phyloP scores from a whole-genome alignment of 2,797 vertebrate genomes.

The Coluber constrictor region DNA sequence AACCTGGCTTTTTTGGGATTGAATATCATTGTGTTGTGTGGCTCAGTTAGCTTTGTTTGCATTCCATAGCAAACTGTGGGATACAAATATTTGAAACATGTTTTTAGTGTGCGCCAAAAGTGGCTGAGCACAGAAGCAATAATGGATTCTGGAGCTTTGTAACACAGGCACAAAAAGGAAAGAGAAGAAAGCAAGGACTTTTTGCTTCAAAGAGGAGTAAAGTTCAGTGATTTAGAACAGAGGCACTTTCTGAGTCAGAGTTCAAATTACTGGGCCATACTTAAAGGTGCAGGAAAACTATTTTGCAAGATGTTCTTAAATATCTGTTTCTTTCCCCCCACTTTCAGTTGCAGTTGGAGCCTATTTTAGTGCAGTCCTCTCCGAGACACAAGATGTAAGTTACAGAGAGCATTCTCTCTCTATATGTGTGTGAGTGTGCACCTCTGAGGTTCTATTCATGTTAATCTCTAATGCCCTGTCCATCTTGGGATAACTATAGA shows the following conservation, averaged over 20 bases:
- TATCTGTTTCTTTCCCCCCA: not conserved
- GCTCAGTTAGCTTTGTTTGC: not conserved
- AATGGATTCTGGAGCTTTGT: not conserved
- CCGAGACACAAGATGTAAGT: slow-evolving; percentile 13
- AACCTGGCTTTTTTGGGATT: too few relatives aligned
- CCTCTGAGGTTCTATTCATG: not conserved
- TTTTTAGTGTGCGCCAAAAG: not conserved
- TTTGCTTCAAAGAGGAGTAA: not conserved
- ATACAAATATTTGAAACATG: not conserved
- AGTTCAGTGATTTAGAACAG: not conserved
- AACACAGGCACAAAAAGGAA: not conserved
- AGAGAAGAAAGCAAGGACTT: not conserved
- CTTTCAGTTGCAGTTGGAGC: slow-evolving; percentile 16
- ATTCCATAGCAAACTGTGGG: not conserved
- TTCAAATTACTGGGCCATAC: not conserved
- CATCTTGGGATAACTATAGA: not conserved
- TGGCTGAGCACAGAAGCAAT: not conserved
- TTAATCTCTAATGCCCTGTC: slow-evolving; percentile 17
- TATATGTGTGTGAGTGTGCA: not conserved
- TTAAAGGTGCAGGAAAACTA: not conserved
- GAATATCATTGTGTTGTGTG: not conserved
- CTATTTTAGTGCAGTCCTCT: not conserved
- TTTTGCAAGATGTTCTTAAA: not conserved
- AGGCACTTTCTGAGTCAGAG: not conserved
- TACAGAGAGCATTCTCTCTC: not conserved